A percentile compares a stretch with the other conserved stretches of the same genome.
Conservation (phyloP, 2,888 invertebrate genomes). For the Drosophila falleni region DNA sequence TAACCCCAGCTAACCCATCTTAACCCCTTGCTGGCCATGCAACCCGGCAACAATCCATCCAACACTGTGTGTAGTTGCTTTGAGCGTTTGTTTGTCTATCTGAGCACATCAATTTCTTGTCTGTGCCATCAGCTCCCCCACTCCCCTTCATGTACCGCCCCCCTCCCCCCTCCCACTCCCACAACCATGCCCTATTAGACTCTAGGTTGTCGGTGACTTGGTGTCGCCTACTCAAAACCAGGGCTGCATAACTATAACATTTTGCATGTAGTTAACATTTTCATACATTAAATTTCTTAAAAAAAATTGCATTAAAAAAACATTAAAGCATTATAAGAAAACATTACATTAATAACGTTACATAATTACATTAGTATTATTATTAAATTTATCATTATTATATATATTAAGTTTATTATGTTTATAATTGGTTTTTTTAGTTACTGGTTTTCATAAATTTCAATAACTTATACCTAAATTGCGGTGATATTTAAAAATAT, state of each 20-base stretch:
- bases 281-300: too few species aligned
- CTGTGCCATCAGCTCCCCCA: conserved; percentile 9
- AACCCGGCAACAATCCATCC: conserved; percentile 25
- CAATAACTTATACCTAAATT: too few species aligned
- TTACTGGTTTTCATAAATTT: too few species aligned
- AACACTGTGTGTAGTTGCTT: conserved; percentile 21
- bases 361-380: too few species aligned
- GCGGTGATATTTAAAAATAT: too few species aligned
- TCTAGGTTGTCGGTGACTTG: conserved; percentile 38
- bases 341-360: too few species aligned
- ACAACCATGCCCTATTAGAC: not conserved
- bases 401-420: too few species aligned
- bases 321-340: too few species aligned
- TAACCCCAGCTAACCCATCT: conserved; percentile 31
- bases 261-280: not conserved
- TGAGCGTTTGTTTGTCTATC: conserved; percentile 46
- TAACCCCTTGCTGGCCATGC: conserved; percentile 15
- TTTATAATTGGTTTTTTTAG: too few species aligned
- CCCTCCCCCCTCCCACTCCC: not conserved
- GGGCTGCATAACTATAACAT: conserved; percentile 20
- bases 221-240: conserved; percentile 44
- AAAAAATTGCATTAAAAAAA: too few species aligned
- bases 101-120: conserved; percentile 57
- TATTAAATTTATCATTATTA: too few species aligned
- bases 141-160: not conserved